Percentiles rank a stretch among this genome's conserved stretches.
phyloP scores from a whole-genome alignment of 1,140 invertebrate genomes.

The Phymastichus coffea region DNA sequence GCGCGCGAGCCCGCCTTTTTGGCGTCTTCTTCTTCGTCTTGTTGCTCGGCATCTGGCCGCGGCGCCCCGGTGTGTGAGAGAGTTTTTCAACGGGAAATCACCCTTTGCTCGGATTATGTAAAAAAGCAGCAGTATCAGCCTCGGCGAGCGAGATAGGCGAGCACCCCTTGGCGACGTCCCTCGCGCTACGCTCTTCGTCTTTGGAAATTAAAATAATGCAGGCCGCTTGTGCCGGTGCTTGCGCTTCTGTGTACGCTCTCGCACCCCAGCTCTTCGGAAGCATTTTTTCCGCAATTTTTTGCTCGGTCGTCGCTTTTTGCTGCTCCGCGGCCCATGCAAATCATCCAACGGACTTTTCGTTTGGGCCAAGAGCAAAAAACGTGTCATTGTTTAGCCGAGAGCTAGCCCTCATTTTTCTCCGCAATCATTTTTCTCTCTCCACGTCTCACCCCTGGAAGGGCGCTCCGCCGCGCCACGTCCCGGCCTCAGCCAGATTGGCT shows the following conservation, averaged over 20 bases:
- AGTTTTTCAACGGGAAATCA: constrained; percentile 2
- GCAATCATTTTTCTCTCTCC: constrained; percentile 16
- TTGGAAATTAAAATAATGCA: constrained; percentile 27
- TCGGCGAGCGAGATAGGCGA: background rate
- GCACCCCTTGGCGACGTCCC: too few relatives aligned
- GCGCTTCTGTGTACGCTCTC: background rate
- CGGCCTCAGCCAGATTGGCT: too few relatives aligned
- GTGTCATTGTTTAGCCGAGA: constrained; percentile 31
- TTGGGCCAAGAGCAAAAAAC: constrained; percentile 12
- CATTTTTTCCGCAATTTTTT: constrained; percentile 27
- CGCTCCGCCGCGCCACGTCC: background rate
- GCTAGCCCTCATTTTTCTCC: too few relatives aligned
- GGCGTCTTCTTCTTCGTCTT: too few relatives aligned
- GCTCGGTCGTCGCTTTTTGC: constrained; percentile 12
- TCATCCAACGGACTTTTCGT: constrained; percentile 29
- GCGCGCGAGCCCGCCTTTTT: background rate
- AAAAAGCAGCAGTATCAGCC: constrained; percentile 12
- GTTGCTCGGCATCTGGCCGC: too few relatives aligned
- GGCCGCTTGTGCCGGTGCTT: background rate
- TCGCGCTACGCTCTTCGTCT: background rate
- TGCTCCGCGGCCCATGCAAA: constrained; percentile 26
- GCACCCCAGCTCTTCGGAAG: background rate
- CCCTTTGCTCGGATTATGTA: constrained; percentile 27
- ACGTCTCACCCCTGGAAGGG: background rate
- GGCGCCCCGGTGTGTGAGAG: constrained; percentile 15